Evolutionary conservation across 2,113 vertebrate species (phyloP).

Genomic region (Vidua macroura): DNA sequence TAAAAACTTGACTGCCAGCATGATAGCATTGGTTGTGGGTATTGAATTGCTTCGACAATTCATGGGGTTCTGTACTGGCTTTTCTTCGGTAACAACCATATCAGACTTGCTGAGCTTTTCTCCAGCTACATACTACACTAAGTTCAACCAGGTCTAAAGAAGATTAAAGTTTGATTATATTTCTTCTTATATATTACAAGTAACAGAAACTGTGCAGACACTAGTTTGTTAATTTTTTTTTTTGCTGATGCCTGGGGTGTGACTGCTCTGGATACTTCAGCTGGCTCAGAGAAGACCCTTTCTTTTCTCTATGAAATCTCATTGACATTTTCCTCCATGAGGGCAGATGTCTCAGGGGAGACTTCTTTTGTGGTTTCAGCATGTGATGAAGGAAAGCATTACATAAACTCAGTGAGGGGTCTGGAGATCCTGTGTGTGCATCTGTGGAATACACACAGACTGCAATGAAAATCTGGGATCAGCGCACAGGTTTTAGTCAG

Average conservation of each 20-base stretch:
- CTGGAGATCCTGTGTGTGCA: not conserved
- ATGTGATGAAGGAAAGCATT: not conserved
- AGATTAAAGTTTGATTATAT: not conserved
- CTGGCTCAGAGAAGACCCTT: not conserved
- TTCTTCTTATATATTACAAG: not conserved
- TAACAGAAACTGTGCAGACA: not conserved
- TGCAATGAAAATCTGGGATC: not conserved
- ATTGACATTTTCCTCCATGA: not conserved
- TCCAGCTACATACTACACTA: not conserved
- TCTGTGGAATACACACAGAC: not conserved
- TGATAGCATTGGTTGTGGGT: constrained; percentile 17
- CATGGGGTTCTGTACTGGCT: not conserved
- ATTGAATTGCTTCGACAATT: not conserved
- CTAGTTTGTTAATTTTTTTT: not conserved
- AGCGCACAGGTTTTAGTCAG: not conserved
- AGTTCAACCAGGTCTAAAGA: not conserved
- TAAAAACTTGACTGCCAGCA: constrained; percentile 32
- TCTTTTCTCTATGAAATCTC: not conserved
- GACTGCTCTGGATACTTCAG: not conserved
- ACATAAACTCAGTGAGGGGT: not conserved
- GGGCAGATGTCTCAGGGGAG: not conserved
- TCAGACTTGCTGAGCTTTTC: constrained; percentile 39
- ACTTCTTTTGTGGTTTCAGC: not conserved
- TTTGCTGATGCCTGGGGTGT: not conserved
- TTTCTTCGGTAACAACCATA: constrained; percentile 12